phyloP scores from a whole-genome alignment of 2,113 vertebrate species.

The Cyprinus carpio region DNA sequence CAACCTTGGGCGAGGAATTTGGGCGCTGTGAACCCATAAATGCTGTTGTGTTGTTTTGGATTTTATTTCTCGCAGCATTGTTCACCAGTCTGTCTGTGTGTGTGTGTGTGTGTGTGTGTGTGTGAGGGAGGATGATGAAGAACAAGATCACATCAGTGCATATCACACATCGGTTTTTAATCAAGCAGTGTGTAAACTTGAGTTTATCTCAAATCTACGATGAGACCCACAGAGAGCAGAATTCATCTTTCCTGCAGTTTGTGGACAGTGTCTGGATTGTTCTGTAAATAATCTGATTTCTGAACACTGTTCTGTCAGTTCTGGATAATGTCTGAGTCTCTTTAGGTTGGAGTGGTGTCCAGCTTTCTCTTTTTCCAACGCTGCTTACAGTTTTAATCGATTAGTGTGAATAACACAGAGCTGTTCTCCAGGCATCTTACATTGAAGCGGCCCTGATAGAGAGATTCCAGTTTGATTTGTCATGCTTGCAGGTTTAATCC shows the following conservation, averaged over 20 bases:
- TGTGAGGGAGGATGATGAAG: background rate
- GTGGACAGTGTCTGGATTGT: slow-evolving; percentile 21
- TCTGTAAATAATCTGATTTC: slow-evolving; percentile 38
- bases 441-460: background rate
- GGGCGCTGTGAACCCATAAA: slow-evolving; percentile 39
- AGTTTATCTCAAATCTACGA: background rate
- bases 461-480: background rate
- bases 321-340: slow-evolving; percentile 3
- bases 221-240: background rate
- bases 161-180: background rate
- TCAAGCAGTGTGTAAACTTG: background rate
- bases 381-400: slow-evolving; percentile 22
- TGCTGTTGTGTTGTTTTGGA: slow-evolving; percentile 2
- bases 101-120: background rate
- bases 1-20: slow-evolving; percentile 47
- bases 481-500: slow-evolving; percentile 33
- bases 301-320: slow-evolving; percentile 14
- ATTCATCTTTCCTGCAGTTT: slow-evolving; percentile 26
- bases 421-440: background rate
- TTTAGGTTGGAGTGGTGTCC: slow-evolving; percentile 17
- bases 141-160: background rate
- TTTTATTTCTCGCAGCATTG: slow-evolving; percentile 15
- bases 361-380: slow-evolving; percentile 9
- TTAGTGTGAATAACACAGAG: slow-evolving; percentile 16
- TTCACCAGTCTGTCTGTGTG: background rate